Percentiles rank a stretch among this genome's conserved stretches.
phyloP scores from a whole-genome alignment of 2,888 invertebrate genomes.

The Nebria brevicollis region DNA sequence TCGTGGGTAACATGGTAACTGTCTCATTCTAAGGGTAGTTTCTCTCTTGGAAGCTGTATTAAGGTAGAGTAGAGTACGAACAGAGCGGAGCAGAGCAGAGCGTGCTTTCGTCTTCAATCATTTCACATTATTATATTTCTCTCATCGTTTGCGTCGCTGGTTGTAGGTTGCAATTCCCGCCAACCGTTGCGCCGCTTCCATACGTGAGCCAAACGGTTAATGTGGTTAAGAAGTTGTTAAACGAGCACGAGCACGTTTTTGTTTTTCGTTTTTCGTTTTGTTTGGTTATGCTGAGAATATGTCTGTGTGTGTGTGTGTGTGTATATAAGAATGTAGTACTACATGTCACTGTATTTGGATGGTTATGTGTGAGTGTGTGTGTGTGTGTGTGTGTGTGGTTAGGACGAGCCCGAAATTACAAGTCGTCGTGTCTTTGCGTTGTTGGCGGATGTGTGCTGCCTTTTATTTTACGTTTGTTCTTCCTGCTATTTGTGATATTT shows the following conservation, averaged over 20 bases:
- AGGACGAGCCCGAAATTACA: neutral
- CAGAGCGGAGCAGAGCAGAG: too few relatives aligned
- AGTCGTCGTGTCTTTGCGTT: neutral
- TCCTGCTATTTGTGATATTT: constrained; percentile 3
- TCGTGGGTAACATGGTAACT: neutral
- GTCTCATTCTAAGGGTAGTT: neutral
- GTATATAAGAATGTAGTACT: neutral
- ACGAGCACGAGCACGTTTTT: constrained; percentile 12
- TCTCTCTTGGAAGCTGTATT: too few relatives aligned
- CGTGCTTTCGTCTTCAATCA: constrained; percentile 6
- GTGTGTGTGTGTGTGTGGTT: neutral
- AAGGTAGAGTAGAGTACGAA: too few relatives aligned
- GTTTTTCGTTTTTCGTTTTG: constrained; percentile 21
- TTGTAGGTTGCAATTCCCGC: constrained; percentile 8
- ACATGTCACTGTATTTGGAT: neutral
- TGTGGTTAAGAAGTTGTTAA: constrained; percentile 38
- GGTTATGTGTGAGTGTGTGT: neutral
- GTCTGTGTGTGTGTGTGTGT: neutral
- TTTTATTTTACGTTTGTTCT: constrained; percentile 17
- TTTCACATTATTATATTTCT: constrained; percentile 20
- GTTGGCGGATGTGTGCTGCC: constrained; percentile 11
- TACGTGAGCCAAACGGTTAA: constrained; percentile 31
- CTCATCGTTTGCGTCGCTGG: neutral
- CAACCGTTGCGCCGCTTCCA: constrained; percentile 22
- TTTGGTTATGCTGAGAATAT: constrained; percentile 4